A percentile compares a stretch with the other conserved stretches of the same genome.
These are phyloP conservation scores for Acridotheres tristis DNA, from an alignment of 2,797 vertebrate species.

Conservation along the genomic window DNA sequence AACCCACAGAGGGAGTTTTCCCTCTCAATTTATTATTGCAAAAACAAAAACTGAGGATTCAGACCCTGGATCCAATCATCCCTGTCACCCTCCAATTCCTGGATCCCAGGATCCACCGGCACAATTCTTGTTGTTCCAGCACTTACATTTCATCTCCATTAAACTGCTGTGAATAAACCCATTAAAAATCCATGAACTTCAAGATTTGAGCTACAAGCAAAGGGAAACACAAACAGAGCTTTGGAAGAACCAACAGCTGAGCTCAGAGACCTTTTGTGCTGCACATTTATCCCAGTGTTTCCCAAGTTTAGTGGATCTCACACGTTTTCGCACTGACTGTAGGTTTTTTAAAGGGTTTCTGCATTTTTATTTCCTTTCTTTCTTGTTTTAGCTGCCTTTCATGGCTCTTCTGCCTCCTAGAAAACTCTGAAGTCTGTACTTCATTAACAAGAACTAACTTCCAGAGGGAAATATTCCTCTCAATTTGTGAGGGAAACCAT, in stretches of 20 bases:
- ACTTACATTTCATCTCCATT: rapidly evolving
- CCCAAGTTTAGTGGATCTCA: background rate
- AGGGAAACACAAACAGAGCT: background rate
- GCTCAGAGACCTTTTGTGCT: background rate
- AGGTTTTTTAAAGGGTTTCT: background rate
- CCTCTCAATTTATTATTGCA: rapidly evolving
- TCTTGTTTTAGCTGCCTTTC: constrained; percentile 10
- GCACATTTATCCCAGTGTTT: background rate
- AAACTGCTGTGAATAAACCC: background rate
- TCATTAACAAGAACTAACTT: background rate
- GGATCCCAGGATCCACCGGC: no score
- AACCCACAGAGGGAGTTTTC: rapidly evolving
- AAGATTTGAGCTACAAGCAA: background rate
- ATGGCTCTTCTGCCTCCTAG: background rate
- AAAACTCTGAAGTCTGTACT: background rate
- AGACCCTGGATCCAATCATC: background rate
- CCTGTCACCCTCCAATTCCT: background rate
- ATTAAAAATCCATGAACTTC: background rate
- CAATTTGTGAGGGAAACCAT: background rate
- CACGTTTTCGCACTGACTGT: background rate
- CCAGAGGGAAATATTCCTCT: background rate
- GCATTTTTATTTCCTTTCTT: background rate
- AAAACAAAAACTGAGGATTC: no score
- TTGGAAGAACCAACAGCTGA: constrained; percentile 21
- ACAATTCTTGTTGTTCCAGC: rapidly evolving